Base-by-base conservation (phyloP, 2,888 invertebrate species). In the Meta bourneti region DNA sequence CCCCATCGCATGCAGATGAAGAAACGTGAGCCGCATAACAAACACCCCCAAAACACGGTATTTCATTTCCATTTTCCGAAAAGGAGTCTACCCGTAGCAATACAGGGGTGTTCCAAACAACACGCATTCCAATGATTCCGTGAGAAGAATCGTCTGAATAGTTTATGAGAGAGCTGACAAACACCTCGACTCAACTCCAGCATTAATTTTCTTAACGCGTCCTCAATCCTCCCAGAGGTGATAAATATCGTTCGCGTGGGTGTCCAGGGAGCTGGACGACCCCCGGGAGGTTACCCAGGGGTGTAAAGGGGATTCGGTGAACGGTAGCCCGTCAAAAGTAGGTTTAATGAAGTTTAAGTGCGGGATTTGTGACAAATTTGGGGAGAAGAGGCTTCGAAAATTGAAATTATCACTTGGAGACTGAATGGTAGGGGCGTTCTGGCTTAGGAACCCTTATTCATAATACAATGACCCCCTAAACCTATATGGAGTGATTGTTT, bases 191-290 rank as follows among this genome's bases (percentile, higher is more conserved):
- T 75, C 49, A 61, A 80, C 48, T 61, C 61, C 8, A 54, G 72
- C 88, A 88, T 88, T 88, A 88, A 88, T 88, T 88, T 88, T 75
- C 88, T 81, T 88, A 88, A 88, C 88, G 88, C 72, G 61, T 81
- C 19, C 69, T 61, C 19, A 19, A 49, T 61, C 88, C 54, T 54
- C 72, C 19, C 20, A 8, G 72, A 74, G 79, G 79, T 20, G 74
- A 88, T 88, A 88, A 88, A 88, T 88, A 81, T 75, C 69, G 69
- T n/a, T 72, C 19, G 81, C 6, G 49, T 7, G 88, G 20, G 88
- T 8, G 48, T 13, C 79, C 79, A 13, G 19, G 20, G 52, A 54
- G 9, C 54, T 54, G 49, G 7, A n/a, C 72, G 11, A 11, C 49
- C 88, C 69, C 54, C 49, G 8, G 19, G 81, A 5, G 34, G 88